Percentiles rank a stretch among this genome's conserved stretches.
Evolutionary conservation across 2,888 invertebrate species (phyloP).

Genomic region (Eristalinus sepulchralis): DNA sequence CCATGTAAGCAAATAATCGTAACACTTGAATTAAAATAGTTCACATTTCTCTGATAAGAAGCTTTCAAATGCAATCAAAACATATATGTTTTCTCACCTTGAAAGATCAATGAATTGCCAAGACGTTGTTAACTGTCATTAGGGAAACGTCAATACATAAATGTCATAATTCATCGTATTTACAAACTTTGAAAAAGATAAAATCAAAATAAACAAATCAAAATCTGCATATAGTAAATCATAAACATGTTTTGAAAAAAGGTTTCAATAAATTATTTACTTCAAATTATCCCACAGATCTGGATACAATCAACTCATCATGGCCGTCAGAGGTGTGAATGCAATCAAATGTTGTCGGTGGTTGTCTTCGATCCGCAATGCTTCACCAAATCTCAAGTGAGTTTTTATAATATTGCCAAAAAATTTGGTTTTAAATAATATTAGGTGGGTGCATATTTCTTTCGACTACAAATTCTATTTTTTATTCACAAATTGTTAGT

Average conservation of each 20-base stretch:
- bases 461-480: not conserved
- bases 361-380: not conserved
- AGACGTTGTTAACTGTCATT: not conserved
- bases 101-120: not conserved
- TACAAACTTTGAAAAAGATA: not conserved
- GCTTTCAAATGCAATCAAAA: not conserved
- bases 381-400: constrained; percentile 3
- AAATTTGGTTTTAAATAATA: not conserved
- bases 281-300: not conserved
- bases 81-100: not conserved
- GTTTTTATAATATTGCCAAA: not conserved
- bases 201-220: not conserved
- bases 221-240: not conserved
- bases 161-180: not conserved
- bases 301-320: not conserved
- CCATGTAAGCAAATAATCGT: not conserved
- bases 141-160: not conserved
- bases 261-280: not conserved
- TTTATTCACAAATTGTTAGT: constrained; percentile 8
- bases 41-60: not conserved
- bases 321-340: not conserved
- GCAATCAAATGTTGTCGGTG: not conserved
- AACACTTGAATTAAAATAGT: not conserved
- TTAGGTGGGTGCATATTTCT: not conserved
- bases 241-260: not conserved